Conservation (phyloP, 2,888 invertebrate genomes). For the Helleia helle region DNA sequence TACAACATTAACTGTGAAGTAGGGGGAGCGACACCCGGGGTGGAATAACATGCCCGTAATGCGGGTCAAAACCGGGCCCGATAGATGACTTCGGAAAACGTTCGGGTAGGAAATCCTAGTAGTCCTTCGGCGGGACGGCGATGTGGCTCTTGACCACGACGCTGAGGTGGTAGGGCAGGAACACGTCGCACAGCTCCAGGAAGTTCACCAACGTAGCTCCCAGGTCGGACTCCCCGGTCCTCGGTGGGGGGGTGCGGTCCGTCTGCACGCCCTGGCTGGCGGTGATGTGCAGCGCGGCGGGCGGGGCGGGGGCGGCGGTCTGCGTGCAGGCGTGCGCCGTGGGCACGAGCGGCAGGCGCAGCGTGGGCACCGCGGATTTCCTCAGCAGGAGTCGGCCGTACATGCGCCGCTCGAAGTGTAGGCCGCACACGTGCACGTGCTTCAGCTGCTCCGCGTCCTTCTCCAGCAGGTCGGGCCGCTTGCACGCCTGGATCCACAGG, state of each 20-base stretch:
- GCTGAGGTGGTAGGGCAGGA: slow-evolving; percentile 13
- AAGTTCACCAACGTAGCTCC: slow-evolving; percentile 4
- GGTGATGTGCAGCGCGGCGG: slow-evolving; percentile 12
- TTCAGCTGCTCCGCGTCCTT: slow-evolving; percentile 16
- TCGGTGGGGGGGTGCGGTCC: no score
- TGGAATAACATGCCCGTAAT: no score
- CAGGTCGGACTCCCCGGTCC: background rate
- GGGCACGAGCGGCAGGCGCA: slow-evolving; percentile 17
- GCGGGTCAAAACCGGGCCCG: no score
- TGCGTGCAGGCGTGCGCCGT: slow-evolving; percentile 11
- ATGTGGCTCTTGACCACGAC: slow-evolving; percentile 12
- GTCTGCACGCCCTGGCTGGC: slow-evolving; percentile 19
- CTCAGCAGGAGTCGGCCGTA: slow-evolving; percentile 21
- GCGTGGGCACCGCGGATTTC: slow-evolving; percentile 23
- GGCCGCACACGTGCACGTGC: slow-evolving; percentile 18
- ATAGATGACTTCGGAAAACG: no score
- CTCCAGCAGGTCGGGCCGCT: slow-evolving; percentile 14
- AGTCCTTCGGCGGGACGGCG: background rate
- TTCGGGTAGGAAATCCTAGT: background rate
- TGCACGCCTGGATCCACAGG: slow-evolving; percentile 17
- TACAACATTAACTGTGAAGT: no score
- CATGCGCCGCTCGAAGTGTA: slow-evolving; percentile 19
- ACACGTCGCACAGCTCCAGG: slow-evolving; percentile 13
- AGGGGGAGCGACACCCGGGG: no score
- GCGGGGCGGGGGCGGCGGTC: slow-evolving; percentile 12